Base-by-base conservation (phyloP, 1,140 invertebrate genomes). In the Dolichoris vasculosae region DNA sequence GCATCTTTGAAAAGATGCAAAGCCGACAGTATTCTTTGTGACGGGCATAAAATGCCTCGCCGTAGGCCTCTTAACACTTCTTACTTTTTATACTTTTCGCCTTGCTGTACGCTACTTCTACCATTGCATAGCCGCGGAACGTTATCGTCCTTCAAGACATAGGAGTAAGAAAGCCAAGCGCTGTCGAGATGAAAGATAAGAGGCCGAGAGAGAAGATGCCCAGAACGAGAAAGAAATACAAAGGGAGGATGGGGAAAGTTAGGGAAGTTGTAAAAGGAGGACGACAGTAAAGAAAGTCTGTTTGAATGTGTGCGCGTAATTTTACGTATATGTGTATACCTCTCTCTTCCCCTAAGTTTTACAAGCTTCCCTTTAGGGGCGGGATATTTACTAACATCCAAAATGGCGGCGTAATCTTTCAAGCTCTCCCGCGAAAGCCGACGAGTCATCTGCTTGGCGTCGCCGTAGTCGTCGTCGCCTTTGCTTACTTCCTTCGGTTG, bases 311-410 rank as follows among this genome's bases (percentile, higher is more conserved):
- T n/a, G n/a, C n/a, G n/a, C n/a, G n/a, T n/a, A n/a, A n/a, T n/a
- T n/a, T n/a, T n/a, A n/a, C n/a, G n/a, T n/a, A n/a, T n/a, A 30
- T 26, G 26, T 76, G 30, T 64, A 55, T 77, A 43, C 23, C 23
- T 51, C 69, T 67, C 55, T 51, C 82, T 77, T 67, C 75, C 73
- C 79, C 79, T 40, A 35, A 63, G 40, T 55, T 82, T 51, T 82
- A 89, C 87, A 89, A 90, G 88, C 88, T 87, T 89, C 88, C 88
- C 89, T 90, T 92, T 90, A 88, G 88, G 88, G 89, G 88, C 90
- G 91, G 89, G 90, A 92, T 92, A 92, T 92, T 92, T 92, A 93
- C 92, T 90, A 93, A 93, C 91, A 92, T 92, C 90, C 91, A 93
- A 92, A 91, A 93, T 92, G 91, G 91, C 91, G 91, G 89, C 88